Base-by-base conservation (phyloP, 2,113 vertebrate species). In the Micronycteris hirsuta region DNA sequence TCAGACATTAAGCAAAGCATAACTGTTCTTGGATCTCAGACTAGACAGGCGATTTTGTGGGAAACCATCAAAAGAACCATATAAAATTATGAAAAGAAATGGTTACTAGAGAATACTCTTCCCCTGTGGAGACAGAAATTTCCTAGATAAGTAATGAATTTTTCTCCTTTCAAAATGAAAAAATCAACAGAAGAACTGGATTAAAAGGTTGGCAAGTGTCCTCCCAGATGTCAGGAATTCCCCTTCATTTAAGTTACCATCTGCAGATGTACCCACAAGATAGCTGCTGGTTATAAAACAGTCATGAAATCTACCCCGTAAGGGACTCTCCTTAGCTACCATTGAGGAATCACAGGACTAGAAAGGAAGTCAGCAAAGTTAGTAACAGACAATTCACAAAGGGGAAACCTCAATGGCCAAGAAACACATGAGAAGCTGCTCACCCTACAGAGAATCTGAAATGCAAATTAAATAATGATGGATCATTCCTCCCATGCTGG, bases 71-170 rank as follows among this genome's bases (percentile, higher is more conserved):
- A 81, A 65, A 83, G 61, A 68, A 41, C 13, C 4, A 65, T 45
- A 28, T 49, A 31, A 74, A 82, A 89, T 80, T 82, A 78, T 36
- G 24, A 52, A 89, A 95, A 94, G 92, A 89, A 83, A 63, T 10
- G 7, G 31, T 86, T 41, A 73, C n/a, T 15, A 82, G 14, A 74
- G 47, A 68, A 87, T 65, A 86, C 8, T 70, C 12, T 47, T n/a
- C 49, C 56, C 78, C 9, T 80, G 65, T 43, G 41, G 49, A 86
- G n/a, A 56, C 24, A 91, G 76, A 22, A 63, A 91, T 78, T 22
- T 19, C 6, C 56, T 47, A 1, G 19, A 41, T 63, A 88, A 94
- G 63, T 20, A 82, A 54, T 38, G 45, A 5, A 38, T 45, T 52
- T 77, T 86, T 56, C 19, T 87, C 43, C 36, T 31, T 22, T 89